phyloP scores from a whole-genome alignment of 1,140 invertebrate genomes.

The Zaprionus nigranus region DNA sequence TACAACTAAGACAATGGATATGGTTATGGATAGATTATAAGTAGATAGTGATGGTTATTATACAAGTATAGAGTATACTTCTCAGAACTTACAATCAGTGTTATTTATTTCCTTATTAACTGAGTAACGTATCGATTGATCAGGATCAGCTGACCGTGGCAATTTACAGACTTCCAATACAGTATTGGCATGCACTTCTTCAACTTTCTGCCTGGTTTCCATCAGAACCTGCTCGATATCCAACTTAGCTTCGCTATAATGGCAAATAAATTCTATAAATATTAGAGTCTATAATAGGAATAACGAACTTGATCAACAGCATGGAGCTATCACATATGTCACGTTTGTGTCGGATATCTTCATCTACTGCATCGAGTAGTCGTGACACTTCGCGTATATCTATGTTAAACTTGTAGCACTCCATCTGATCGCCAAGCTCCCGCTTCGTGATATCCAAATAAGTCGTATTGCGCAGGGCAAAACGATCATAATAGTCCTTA shows the following conservation, averaged over 20 bases:
- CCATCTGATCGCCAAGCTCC: slow-evolving; percentile 10
- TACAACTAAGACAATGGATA: slow-evolving; percentile 9
- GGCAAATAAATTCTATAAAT: not conserved
- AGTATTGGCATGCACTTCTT: slow-evolving; percentile 15
- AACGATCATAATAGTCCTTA: slow-evolving; percentile 35
- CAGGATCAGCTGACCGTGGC: slow-evolving; percentile 11
- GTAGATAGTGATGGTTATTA: not conserved
- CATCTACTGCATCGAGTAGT: slow-evolving; percentile 22
- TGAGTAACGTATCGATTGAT: no score
- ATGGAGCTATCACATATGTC: slow-evolving; percentile 50
- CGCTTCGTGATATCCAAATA: slow-evolving; percentile 51
- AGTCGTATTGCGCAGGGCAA: slow-evolving; percentile 26
- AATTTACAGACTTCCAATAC: not conserved
- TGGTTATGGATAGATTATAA: not conserved
- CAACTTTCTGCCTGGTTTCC: not conserved
- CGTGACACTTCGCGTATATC: slow-evolving; percentile 44
- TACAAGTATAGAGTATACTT: not conserved
- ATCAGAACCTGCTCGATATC: slow-evolving; percentile 43
- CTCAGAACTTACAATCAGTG: slow-evolving; percentile 10
- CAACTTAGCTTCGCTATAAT: slow-evolving; percentile 41
- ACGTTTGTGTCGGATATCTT: slow-evolving; percentile 14
- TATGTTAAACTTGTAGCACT: slow-evolving; percentile 49
- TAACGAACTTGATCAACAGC: slow-evolving; percentile 25
- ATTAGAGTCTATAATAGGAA: not conserved
- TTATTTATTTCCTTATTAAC: not conserved